Evolutionary conservation across 2,888 invertebrate species (phyloP), one percentile per base, ranked within the genome.

Genomic region (Drosophila anomelani): DNA sequence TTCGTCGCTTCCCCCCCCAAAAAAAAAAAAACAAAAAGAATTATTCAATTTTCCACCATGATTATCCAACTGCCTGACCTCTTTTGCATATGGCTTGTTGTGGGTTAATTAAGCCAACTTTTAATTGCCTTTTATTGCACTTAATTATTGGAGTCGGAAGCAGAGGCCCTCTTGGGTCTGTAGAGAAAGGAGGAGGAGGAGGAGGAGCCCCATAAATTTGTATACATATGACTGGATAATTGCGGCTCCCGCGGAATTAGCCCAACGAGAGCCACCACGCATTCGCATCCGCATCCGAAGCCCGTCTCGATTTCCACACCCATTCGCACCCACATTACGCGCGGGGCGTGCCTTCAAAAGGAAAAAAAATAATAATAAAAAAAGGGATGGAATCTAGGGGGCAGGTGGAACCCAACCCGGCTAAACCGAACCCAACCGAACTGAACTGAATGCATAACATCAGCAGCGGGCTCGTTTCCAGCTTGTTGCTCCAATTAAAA

Each of bases 41-140:
- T 46, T 62, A 59, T 59, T 59, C 36, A 59, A 62, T 46, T 62
- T 41, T 38, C 29, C 60, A 32, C 20, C 29, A 38, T 59, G 59
- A 59, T 62, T 62, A 62, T 20, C 23, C 58, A 58, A 61, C 26
- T 36, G 56, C 9, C 51, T 23, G 29, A 34, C 47, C 36, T 56
- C 32, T 46, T 70, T 70, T 59, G 75, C 85, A 78, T 78, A 85
- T 79, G 77, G 63, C 71, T 80, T 74, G 78, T 74, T 32, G 53
- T 34, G 59, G 20, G 43, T 46, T 78, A 80, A 85, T 80, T 80
- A 74, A 63, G 66, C 29, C 54, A 54, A 63, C 77, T 71, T 17
- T 79, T 74, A 82, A 85, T 81, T 80, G 74, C 46, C 70, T 80
- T 81, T 81, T 78, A 81, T 81, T 81, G 79, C 76, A 62, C 73